Conservation (phyloP, 2,888 invertebrate genomes). For the Pseudolycoriella hygida region DNA sequence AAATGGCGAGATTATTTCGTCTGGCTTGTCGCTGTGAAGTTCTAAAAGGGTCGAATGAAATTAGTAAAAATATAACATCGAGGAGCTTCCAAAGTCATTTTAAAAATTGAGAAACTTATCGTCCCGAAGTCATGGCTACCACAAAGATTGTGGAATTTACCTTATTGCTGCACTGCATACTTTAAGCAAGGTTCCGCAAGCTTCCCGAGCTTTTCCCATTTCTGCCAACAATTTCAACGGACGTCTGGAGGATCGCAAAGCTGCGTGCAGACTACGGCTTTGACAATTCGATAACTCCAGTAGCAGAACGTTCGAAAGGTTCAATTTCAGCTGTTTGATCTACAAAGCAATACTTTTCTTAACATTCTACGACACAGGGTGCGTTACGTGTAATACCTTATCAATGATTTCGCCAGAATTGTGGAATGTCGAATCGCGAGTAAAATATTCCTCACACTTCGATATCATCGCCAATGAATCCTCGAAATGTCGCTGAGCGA, state of each 20-base stretch:
- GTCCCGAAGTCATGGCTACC: too few relatives aligned
- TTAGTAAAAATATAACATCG: too few relatives aligned
- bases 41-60: too few relatives aligned
- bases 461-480: slow-evolving; percentile 72
- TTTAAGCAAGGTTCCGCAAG: slow-evolving; percentile 23
- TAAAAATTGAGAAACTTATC: too few relatives aligned
- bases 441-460: slow-evolving; percentile 39
- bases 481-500: slow-evolving; percentile 91
- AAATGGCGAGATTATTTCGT: slow-evolving; percentile 28
- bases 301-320: slow-evolving; percentile 70
- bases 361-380: too few relatives aligned
- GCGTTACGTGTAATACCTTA: slow-evolving; percentile 11
- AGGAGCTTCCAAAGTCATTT: too few relatives aligned
- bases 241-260: slow-evolving; percentile 65
- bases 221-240: slow-evolving; percentile 58
- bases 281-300: slow-evolving; percentile 79
- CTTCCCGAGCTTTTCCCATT: slow-evolving; percentile 29
- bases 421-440: slow-evolving; percentile 19
- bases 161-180: slow-evolving; percentile 25
- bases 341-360: background rate
- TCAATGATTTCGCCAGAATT: slow-evolving; percentile 19
- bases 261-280: slow-evolving; percentile 80
- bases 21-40: slow-evolving; percentile 27
- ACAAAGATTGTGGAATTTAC: too few relatives aligned
- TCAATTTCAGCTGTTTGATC: slow-evolving; percentile 53